Evolutionary conservation across 1,140 invertebrate species (phyloP), one percentile per base, ranked within the genome.

Genomic region (Cotesia chilonis): DNA sequence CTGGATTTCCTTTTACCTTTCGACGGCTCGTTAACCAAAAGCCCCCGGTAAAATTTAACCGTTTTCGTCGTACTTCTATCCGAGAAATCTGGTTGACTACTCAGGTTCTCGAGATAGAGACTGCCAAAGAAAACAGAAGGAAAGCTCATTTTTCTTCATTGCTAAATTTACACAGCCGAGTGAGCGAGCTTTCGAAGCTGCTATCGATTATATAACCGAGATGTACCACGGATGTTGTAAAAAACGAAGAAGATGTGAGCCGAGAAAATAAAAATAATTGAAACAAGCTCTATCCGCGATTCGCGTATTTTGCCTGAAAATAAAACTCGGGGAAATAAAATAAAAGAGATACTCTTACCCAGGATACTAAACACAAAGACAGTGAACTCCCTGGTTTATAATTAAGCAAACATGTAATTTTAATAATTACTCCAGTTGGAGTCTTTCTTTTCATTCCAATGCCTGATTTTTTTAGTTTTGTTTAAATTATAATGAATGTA

Each of bases 11-110:
- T 51, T 37, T 60, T 72, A 63, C 28, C 38, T 61, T 55, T 68
- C 71, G 37, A 67, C 55, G 55, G 65, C 71, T 72, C 65, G 64
- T 72, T 72, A 72, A 41, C 68, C 47, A 55, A 71, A 52, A n/a
- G 36, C 64, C 38, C 37, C 47, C 28, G 63, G 47, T 55, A 65
- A 71, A 71, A 38, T 60, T 64, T 57, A 28, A 59, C 7, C 37
- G 17, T 47, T 65, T 65, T 63, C 60, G 1, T 65, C 70, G 51
- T 28, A 28, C 28, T 28, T 28, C 1, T 28, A 28, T 71, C 12
- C 28, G 47, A 65, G 38, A 71, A 71, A 59, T 59, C 57, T 59
- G 17, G 14, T 59, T 20, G 57, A 59, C 4, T 59, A 28, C 28
- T 9, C 6, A 47, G 10, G 1, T 28, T 28, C 0, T 28, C 3